phyloP scores from a whole-genome alignment of 1,140 invertebrate species.

The Drosophila leontia region DNA sequence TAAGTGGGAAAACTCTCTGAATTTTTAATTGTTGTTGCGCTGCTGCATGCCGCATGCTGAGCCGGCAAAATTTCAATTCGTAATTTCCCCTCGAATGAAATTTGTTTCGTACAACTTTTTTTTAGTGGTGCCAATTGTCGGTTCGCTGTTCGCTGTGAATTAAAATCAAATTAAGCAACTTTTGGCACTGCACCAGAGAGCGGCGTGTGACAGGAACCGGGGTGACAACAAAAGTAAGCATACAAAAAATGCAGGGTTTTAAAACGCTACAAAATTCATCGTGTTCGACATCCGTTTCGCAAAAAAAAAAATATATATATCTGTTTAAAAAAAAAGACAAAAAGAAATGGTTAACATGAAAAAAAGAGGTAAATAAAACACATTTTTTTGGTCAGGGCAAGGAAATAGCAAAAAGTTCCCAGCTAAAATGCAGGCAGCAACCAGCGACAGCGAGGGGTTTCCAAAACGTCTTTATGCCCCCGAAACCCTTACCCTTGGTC shows the following conservation, averaged over 20 bases:
- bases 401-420: slow-evolving; percentile 22
- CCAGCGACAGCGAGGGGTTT: slow-evolving; percentile 10
- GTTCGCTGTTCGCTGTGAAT: slow-evolving; percentile 41
- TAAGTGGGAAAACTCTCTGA: slow-evolving; percentile 28
- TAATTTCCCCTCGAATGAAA: slow-evolving; percentile 28
- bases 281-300: slow-evolving; percentile 22
- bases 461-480: slow-evolving; percentile 38
- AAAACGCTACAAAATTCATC: slow-evolving; percentile 42
- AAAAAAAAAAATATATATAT: background rate
- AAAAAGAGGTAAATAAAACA: slow-evolving; percentile 26
- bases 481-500: background rate
- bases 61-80: slow-evolving; percentile 41
- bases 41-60: slow-evolving; percentile 35
- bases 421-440: slow-evolving; percentile 29
- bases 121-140: slow-evolving; percentile 38
- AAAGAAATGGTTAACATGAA: slow-evolving; percentile 18
- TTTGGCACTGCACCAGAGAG: slow-evolving; percentile 31
- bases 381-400: slow-evolving; percentile 24
- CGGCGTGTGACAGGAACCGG: slow-evolving; percentile 12
- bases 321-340: background rate
- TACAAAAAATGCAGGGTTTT: slow-evolving; percentile 12
- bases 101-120: slow-evolving; percentile 29
- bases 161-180: slow-evolving; percentile 76
- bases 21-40: slow-evolving; percentile 37
- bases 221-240: slow-evolving; percentile 26